Base-by-base conservation (phyloP, 2,113 vertebrate genomes). In the Oncorhynchus masou region DNA sequence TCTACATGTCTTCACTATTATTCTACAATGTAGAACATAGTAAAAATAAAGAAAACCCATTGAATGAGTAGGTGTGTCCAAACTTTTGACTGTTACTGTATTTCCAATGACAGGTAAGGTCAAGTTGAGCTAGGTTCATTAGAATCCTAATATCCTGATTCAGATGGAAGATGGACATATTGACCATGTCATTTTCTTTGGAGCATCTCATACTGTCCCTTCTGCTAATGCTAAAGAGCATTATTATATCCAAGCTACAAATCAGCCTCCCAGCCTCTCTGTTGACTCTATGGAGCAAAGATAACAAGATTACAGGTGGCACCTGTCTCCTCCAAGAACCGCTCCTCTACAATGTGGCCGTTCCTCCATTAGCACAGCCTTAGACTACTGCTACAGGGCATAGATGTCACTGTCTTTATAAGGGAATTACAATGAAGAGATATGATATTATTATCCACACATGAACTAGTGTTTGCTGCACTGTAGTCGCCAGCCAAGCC, bases 281-380 rank as follows among this genome's bases (percentile, higher is more conserved):
- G 73, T 73, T 79, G 81, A 78, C 71, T 74, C 22, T 48, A 20
- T 64, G 68, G 12, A 27, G 51, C 51, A 45, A 8, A 24, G 73
- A 80, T 75, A 83, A 73, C 82, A 74, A 79, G 74, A 87, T 85
- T 64, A 77, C 80, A 84, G 81, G 74, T 79, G 84, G 74, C 83
- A 86, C 79, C 68, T 80, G 81, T 82, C 80, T 70, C 76, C 81
- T 75, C 67, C n/a, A 66, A 82, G 79, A 86, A 73, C 54, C 71
- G 12, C 24, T 60, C 68, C 57, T 77, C 69, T 79, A 19, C 51
- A 54, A 5, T 54, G 70, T 75, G 83, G 74, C 72, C 62, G 13
- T 34, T 68, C 62, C 74, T 60, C 81, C 60, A 71, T 68, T 6
- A 75, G 66, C 29, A 62, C 48, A 48, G 75, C 70, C 48, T 71